Evolutionary conservation across 2,797 vertebrate species (phyloP), one percentile per base, ranked within the genome.

Genomic region (Epinephelus awoara): DNA sequence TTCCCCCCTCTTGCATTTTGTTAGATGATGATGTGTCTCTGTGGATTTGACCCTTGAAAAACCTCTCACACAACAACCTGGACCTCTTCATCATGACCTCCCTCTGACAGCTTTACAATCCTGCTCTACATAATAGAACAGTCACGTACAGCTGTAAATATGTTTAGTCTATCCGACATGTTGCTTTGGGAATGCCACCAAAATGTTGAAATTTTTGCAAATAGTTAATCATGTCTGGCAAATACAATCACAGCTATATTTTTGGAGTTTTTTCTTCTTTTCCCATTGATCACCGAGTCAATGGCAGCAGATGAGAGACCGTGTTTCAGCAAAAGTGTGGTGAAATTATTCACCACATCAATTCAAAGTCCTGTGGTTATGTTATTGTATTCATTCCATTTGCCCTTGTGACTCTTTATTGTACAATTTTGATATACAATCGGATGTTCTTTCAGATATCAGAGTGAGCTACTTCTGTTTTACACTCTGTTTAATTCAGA

Each of bases 21-120:
- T 86, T 89, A 78, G 64, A 88, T 72, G 73, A 83, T 75, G 63
- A 75, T 69, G 44, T 44, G 75, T 88, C 91, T 88, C 80, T 7
- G 50, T 59, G 86, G 85, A 84, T 84, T 67, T 72, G 67, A 84
- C 81, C 86, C 72, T 87, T 87, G 49, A 82, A 67, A 42, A 83
- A 61, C 47, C 59, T 74, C 29, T 79, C 47, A 70, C 62, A 58
- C 50, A 76, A 65, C 23, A 84, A 72, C 56, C 23, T 65, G 56
- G 25, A 77, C 58, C 54, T 85, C 71, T 88, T 83, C 71, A 79
- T 66, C 17, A 15, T 80, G 80, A 85, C 83, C 88, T 85, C 70
- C 34, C 29, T 82, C 42, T 79, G 75, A 86, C 82, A 78, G 76
- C 65, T 69, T 52, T 40, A 75, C 38, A 27, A 25, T 23, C 51